These are phyloP conservation scores for Schizothorax lantsangensis DNA, from an alignment of 2,797 vertebrate genomes.

Conservation along the genomic window DNA sequence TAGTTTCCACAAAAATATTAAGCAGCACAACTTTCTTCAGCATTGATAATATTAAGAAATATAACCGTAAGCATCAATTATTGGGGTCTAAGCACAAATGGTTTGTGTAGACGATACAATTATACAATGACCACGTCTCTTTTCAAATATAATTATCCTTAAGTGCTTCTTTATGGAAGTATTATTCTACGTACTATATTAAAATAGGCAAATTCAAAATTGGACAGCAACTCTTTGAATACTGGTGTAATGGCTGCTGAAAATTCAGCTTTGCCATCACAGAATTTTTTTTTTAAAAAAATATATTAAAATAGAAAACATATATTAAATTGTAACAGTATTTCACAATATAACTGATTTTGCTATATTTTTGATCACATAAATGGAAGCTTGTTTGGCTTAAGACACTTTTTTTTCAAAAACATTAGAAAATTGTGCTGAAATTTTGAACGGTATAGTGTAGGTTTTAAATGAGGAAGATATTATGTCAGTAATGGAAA, in stretches of 20 bases:
- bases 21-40: background rate
- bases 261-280: background rate
- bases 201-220: too few relatives aligned
- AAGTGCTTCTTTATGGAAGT: background rate
- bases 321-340: background rate
- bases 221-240: too few relatives aligned
- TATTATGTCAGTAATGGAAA: background rate
- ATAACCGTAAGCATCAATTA: background rate
- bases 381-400: background rate
- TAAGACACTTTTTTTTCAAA: background rate
- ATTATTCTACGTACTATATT: background rate
- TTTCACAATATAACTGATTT: background rate
- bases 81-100: background rate
- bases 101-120: background rate
- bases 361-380: background rate
- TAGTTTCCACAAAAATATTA: background rate
- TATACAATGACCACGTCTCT: background rate
- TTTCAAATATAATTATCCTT: background rate
- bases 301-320: too few relatives aligned
- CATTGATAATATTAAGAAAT: background rate
- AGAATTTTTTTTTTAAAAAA: background rate
- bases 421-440: background rate
- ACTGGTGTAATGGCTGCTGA: background rate
- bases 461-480: background rate
- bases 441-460: background rate